Conservation (phyloP, 2,113 vertebrate genomes). For the Andinoacara biseriatus region DNA sequence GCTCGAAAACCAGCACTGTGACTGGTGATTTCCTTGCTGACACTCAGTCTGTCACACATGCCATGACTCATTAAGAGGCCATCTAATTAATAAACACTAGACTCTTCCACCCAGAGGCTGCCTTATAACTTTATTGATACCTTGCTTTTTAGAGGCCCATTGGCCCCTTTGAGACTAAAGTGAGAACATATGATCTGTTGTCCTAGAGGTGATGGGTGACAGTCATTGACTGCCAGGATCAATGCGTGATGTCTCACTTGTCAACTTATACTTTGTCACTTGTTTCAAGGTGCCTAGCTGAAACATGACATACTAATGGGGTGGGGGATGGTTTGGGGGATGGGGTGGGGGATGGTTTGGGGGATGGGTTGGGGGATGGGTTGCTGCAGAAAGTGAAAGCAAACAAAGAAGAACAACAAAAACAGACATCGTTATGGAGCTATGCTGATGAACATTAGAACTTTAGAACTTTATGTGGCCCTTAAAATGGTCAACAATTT, state of each 20-base stretch:
- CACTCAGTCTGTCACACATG: constrained; percentile 42
- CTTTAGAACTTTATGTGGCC: too few species aligned
- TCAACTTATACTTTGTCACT: constrained; percentile 18
- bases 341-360: too few species aligned
- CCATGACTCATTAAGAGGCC: constrained; percentile 39
- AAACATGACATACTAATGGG: not conserved
- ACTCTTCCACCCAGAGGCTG: constrained; percentile 39
- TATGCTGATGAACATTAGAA: too few species aligned
- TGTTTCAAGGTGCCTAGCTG: not conserved
- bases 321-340: not conserved
- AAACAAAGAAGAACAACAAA: too few species aligned
- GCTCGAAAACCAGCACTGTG: constrained; percentile 13
- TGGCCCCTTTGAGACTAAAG: constrained; percentile 32
- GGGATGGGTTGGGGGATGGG: too few species aligned
- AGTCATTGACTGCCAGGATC: constrained; percentile 55
- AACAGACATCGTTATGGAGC: too few species aligned
- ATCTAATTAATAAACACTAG: constrained; percentile 56
- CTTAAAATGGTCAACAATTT: not conserved
- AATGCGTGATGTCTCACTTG: constrained; percentile 36
- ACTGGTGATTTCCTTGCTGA: constrained; percentile 33
- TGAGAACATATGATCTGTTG: constrained; percentile 58
- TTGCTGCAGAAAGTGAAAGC: too few species aligned
- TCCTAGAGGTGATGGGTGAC: constrained; percentile 55
- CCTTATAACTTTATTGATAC: constrained; percentile 60
- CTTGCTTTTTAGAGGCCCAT: constrained; percentile 39